Percentiles rank a stretch among this genome's conserved stretches.
Conservation (phyloP, 2,113 vertebrate species). For the Sceloporus undulatus region DNA sequence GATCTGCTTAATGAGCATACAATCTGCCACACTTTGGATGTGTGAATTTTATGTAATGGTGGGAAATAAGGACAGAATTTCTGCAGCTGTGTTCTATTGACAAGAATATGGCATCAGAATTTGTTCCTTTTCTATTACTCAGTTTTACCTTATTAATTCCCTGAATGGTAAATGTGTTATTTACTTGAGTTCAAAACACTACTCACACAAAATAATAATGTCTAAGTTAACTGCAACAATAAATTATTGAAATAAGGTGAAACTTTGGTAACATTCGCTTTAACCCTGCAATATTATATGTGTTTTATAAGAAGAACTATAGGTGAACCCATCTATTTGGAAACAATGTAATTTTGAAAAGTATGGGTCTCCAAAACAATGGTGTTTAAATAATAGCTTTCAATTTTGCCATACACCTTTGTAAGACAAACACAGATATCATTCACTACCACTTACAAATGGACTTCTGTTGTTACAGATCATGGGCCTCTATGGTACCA, state of each 20-base stretch:
- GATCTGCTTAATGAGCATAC: neutral
- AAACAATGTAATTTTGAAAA: constrained; percentile 18
- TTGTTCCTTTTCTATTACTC: neutral
- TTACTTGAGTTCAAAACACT: neutral
- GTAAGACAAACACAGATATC: neutral
- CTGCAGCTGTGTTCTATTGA: neutral
- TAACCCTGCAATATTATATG: neutral
- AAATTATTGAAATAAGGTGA: neutral
- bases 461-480: neutral
- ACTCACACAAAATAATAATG: neutral
- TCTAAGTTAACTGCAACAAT: neutral
- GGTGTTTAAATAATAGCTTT: neutral
- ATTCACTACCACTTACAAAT: neutral
- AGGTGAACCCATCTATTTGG: neutral
- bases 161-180: neutral
- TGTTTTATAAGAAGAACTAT: neutral
- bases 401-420: neutral
- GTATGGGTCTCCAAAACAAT: neutral
- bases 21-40: neutral
- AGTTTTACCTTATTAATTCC: neutral
- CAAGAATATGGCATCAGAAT: neutral
- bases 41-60: neutral
- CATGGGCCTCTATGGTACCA: constrained; percentile 7
- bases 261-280: neutral
- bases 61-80: neutral